Evolutionary conservation across 92 coral and sea anemone genomes (phyloP), one percentile per base, ranked within the genome.

Genomic region (Zoanthus sociatus): DNA sequence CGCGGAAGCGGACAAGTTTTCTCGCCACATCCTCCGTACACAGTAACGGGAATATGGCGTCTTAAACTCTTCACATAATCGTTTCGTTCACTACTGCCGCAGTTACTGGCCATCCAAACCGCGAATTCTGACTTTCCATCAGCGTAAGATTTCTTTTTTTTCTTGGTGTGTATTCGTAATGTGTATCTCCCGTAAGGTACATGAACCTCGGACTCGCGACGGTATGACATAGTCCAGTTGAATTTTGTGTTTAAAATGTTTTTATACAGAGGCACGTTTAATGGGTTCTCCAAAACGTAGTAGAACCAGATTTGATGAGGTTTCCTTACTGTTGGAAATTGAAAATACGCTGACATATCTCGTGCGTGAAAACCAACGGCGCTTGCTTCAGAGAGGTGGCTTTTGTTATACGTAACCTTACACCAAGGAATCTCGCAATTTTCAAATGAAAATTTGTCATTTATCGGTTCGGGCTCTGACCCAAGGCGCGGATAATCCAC

Each of bases 201-300:
- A 61, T 90, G 55, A 48, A 94, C 86, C 71, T 26, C 26, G 26
- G 26, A 26, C 26, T 26, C 26, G 26, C 26, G 26, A 26, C 26
- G 26, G 26, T 26, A 94, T n/a, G 98, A 88, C 98, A 94, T 94
- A 3, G 98, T 94, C 98, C 98, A 94, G 64, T 94, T 94, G 60
- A 94, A 94, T 13, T 89, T 64, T 10, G 78, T 78, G 8, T 78
- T 92, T 31, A 84, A 78, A 6, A 83, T 82, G 15, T 72, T 31
- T 9, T 18, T 18, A 17, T 79, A 46, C 79, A 90, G 53, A 9
- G 61, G 7, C 9, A 89, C 92, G 60, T 88, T 86, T 31, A 45
- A 69, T 1, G 98, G 98, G 67, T 88, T 94, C 26, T 26, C 26
- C 26, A 26, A 26, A 26, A 26, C 26, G 26, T 26, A 26, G 26